phyloP scores from a whole-genome alignment of 2,113 vertebrate species.

The Pterophyllum scalare region DNA sequence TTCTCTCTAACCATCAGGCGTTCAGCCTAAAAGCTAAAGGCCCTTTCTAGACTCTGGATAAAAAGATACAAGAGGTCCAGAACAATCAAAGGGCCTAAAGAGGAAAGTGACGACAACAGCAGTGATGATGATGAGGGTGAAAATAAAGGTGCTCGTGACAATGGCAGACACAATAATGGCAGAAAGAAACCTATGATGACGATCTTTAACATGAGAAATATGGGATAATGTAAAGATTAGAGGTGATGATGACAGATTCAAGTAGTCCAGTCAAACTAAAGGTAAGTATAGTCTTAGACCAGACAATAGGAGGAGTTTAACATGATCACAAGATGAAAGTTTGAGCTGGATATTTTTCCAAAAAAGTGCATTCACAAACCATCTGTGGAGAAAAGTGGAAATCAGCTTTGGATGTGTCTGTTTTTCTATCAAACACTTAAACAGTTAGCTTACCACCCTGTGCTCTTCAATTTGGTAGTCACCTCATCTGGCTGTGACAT shows the following conservation, averaged over 20 bases:
- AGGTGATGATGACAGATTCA: background rate
- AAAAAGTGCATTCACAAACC: background rate
- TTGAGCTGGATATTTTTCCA: fast-evolving
- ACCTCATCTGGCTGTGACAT: constrained; percentile 50
- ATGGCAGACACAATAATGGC: background rate
- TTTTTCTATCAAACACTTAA: background rate
- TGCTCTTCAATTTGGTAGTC: background rate
- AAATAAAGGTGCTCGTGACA: constrained; percentile 6
- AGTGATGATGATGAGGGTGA: constrained; percentile 44
- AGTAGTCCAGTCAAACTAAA: background rate
- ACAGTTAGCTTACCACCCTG: background rate
- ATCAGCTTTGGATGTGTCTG: background rate
- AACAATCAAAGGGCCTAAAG: constrained; percentile 53
- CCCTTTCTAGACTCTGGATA: constrained; percentile 66
- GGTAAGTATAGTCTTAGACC: background rate
- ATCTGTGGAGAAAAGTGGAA: constrained; percentile 3
- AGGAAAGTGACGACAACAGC: constrained; percentile 29
- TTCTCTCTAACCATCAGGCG: constrained; percentile 53
- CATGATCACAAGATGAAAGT: background rate
- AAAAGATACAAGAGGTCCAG: constrained; percentile 76
- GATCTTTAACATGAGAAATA: constrained; percentile 44
- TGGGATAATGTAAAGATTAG: background rate
- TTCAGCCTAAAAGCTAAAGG: constrained; percentile 78
- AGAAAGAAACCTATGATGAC: constrained; percentile 26
- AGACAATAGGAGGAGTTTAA: background rate